These are phyloP conservation scores for Ornithoptera priamus DNA, from an alignment of 2,888 invertebrate species.

Conservation along the genomic window DNA sequence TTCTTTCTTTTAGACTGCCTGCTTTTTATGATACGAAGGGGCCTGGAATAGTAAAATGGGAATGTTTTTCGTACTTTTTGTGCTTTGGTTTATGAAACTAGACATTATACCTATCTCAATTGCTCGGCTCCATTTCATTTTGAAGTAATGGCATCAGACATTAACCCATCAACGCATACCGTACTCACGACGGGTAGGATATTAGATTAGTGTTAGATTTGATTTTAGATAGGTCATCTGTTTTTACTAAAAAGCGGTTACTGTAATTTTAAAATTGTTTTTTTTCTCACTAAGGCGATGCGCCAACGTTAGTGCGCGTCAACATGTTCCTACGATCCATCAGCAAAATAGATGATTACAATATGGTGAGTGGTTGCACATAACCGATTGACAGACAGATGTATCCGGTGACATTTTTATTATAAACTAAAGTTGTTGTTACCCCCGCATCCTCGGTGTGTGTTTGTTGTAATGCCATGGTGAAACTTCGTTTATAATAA, in stretches of 20 bases:
- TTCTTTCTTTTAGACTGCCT: slow-evolving; percentile 57
- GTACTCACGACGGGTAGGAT: slow-evolving; percentile 22
- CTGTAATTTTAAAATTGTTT: slow-evolving; percentile 48
- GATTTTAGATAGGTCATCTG: slow-evolving; percentile 22
- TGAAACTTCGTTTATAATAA: slow-evolving; percentile 67
- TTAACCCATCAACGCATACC: slow-evolving; percentile 50
- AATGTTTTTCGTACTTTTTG: slow-evolving; percentile 18
- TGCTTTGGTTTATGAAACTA: slow-evolving; percentile 24
- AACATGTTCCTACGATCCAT: slow-evolving; percentile 98
- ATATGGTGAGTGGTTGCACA: slow-evolving; percentile 93
- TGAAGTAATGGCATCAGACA: slow-evolving; percentile 55
- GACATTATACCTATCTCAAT: slow-evolving; percentile 21
- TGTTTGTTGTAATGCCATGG: slow-evolving; percentile 21
- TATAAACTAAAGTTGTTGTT: slow-evolving; percentile 58
- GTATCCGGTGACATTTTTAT: slow-evolving; percentile 56
- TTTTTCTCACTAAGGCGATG: slow-evolving; percentile 83
- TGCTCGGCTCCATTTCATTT: slow-evolving; percentile 50
- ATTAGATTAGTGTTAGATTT: slow-evolving; percentile 25
- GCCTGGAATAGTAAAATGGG: slow-evolving; percentile 23
- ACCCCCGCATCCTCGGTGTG: slow-evolving; percentile 29
- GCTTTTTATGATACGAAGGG: slow-evolving; percentile 54
- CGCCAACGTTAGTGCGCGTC: slow-evolving; percentile 93
- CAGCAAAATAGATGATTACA: slow-evolving; percentile 99
- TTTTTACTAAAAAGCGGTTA: slow-evolving; percentile 38
- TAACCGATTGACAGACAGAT: slow-evolving; percentile 45